Conservation (phyloP, 2,113 vertebrate genomes). For the Cyanoderma ruficeps region DNA sequence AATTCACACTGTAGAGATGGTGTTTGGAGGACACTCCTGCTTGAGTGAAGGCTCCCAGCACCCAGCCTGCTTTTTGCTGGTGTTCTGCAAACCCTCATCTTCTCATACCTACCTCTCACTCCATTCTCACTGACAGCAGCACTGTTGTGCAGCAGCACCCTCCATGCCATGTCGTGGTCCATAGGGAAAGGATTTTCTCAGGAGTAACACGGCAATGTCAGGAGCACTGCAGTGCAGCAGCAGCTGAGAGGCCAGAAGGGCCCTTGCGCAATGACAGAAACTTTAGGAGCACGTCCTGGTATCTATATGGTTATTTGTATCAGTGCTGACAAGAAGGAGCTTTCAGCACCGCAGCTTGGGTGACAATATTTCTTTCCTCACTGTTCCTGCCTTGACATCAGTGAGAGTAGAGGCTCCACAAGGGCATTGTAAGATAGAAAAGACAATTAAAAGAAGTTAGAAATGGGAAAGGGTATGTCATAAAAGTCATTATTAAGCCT, state of each 20-base stretch:
- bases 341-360: conserved; percentile 39
- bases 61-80: background rate
- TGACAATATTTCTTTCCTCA: conserved; percentile 53
- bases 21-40: background rate
- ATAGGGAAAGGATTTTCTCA: background rate
- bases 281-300: conserved; percentile 20
- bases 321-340: conserved; percentile 36
- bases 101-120: background rate
- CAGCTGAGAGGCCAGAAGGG: conserved; percentile 25
- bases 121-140: accelerated
- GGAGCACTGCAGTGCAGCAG: background rate
- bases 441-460: conserved; percentile 20
- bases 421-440: conserved; percentile 8
- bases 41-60: background rate
- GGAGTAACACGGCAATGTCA: background rate
- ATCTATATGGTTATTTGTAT: conserved; percentile 47
- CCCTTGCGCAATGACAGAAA: background rate
- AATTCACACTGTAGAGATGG: background rate
- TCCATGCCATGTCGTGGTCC: background rate
- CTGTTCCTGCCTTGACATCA: conserved; percentile 42
- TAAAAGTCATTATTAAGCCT: conserved; percentile 45
- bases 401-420: background rate
- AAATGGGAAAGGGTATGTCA: background rate
- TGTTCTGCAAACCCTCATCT: background rate
- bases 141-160: background rate